These are phyloP conservation scores for Chloromyia formosa DNA, from an alignment of 2,888 invertebrate genomes.

Conservation along the genomic window DNA sequence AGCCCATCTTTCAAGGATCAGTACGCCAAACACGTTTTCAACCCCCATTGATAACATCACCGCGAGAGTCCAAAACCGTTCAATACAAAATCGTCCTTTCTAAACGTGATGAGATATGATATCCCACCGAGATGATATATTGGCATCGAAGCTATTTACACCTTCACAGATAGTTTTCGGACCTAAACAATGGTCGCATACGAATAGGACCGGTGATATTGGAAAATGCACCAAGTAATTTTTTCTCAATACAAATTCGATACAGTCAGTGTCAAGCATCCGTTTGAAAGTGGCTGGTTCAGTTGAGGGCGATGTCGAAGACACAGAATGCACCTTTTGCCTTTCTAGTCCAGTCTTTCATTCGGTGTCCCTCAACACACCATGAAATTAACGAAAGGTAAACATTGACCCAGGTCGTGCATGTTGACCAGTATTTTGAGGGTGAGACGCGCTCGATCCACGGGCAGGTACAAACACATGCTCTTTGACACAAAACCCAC, in stretches of 20 bases:
- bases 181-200: constrained; percentile 25
- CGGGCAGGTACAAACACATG: neutral
- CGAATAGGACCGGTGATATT: too few species aligned
- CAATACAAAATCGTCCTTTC: neutral
- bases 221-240: constrained; percentile 24
- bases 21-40: constrained; percentile 15
- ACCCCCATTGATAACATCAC: constrained; percentile 44
- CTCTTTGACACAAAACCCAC: constrained; percentile 32
- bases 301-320: constrained; percentile 18
- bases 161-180: constrained; percentile 43
- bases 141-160: constrained; percentile 46
- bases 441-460: neutral
- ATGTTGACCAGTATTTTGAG: neutral
- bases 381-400: constrained; percentile 45
- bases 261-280: neutral
- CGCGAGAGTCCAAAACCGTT: constrained; percentile 16
- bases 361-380: constrained; percentile 34
- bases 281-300: constrained; percentile 27
- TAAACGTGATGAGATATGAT: constrained; percentile 33
- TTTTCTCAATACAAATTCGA: constrained; percentile 19
- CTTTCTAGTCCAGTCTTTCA: constrained; percentile 26
- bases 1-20: neutral
- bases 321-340: constrained; percentile 43
- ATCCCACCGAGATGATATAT: constrained; percentile 47
- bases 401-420: constrained; percentile 36